These are phyloP conservation scores for Halcyon leucocephala DNA, from an alignment of 2,797 vertebrate genomes.

Conservation along the genomic window DNA sequence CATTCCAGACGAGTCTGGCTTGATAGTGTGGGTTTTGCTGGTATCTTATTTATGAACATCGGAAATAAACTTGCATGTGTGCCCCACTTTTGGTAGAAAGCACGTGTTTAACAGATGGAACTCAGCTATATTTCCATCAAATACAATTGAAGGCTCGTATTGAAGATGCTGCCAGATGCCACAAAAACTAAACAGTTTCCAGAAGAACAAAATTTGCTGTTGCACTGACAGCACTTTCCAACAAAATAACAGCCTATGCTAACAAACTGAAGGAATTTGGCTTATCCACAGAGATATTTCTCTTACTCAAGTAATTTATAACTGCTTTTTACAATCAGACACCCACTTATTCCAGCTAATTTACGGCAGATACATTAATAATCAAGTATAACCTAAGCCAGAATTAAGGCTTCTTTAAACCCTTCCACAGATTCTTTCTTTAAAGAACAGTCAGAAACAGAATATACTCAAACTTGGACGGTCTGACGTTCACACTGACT, in stretches of 20 bases:
- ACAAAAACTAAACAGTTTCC: conserved; percentile 60
- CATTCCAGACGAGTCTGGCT: conserved; percentile 61
- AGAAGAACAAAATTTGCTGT: conserved; percentile 45
- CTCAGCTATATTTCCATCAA: conserved; percentile 67
- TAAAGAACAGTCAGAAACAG: neutral
- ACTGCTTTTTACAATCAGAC: neutral
- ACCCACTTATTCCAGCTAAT: neutral
- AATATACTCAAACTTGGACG: accelerated
- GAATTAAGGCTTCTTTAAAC: neutral
- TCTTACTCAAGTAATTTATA: neutral
- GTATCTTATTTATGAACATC: conserved; percentile 72
- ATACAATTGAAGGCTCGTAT: conserved; percentile 66
- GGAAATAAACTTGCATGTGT: conserved; percentile 66
- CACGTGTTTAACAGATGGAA: conserved; percentile 77
- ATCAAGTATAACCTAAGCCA: neutral
- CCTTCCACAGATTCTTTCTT: neutral
- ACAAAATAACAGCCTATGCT: conserved; percentile 57
- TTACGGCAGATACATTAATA: neutral
- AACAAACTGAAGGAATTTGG: conserved; percentile 42
- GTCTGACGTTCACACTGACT: neutral
- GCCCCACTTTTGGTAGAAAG: conserved; percentile 41
- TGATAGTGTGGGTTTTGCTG: conserved; percentile 45
- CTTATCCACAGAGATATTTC: neutral
- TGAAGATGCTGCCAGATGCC: conserved; percentile 73
- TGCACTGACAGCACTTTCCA: conserved; percentile 70